Percentiles rank a stretch among this genome's conserved stretches.
Evolutionary conservation across 1,140 invertebrate genomes (phyloP).

Genomic region (Platorchestia sp.): DNA sequence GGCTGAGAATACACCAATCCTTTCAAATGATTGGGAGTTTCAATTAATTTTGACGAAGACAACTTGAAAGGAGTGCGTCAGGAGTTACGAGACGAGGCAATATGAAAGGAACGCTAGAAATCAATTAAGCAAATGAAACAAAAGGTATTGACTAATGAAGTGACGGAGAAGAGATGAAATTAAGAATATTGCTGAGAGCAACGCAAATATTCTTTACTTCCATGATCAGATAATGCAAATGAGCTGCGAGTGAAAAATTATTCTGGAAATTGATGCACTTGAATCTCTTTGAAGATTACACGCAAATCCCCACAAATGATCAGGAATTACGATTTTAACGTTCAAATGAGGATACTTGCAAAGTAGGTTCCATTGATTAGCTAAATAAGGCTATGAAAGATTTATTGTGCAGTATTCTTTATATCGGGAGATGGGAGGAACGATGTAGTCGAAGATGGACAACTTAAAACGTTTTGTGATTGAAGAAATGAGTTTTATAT

Average conservation of each 20-base stretch:
- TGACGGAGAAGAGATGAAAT: neutral
- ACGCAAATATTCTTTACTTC: neutral
- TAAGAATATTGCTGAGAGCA: neutral
- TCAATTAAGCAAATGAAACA: neutral
- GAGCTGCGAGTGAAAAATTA: neutral
- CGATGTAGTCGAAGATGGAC: neutral
- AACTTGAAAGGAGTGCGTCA: neutral
- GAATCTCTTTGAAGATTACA: neutral
- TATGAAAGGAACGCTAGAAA: neutral
- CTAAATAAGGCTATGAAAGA: neutral
- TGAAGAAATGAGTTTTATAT: neutral
- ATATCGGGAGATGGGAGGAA: neutral
- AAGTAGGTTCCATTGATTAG: neutral
- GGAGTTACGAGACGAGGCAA: neutral
- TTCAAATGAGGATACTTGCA: neutral
- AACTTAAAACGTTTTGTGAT: too few relatives aligned
- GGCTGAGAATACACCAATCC: neutral
- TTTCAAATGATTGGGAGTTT: neutral
- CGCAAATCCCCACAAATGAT: neutral
- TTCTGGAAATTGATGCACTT: neutral
- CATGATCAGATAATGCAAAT: neutral
- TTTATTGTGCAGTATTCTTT: neutral
- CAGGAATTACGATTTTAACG: neutral
- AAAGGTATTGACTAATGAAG: neutral
- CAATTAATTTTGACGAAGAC: neutral